Percentiles rank a stretch among this genome's conserved stretches.
Evolutionary conservation across 37 sponge, comb jelly and placozoan genomes (phyloP).

Genomic region (Crambe crambe): DNA sequence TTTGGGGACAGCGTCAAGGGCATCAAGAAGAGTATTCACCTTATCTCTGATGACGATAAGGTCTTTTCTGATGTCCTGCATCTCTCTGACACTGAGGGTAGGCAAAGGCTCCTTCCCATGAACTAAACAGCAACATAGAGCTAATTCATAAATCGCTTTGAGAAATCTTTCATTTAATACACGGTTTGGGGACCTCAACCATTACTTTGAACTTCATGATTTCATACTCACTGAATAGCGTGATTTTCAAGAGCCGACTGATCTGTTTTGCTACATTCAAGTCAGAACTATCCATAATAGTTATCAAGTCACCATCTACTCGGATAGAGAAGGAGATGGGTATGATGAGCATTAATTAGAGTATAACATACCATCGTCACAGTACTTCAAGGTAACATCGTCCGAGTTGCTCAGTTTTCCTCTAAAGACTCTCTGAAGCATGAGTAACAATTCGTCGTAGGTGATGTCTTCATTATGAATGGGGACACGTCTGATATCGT

Average conservation of each 20-base stretch:
- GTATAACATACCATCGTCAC: conserved; percentile 77
- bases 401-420: conserved; percentile 75
- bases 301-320: conserved; percentile 87
- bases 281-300: conserved; percentile 82
- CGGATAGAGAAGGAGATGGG: not conserved
- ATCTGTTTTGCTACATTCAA: conserved; percentile 83
- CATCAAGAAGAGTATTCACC: conserved; percentile 61
- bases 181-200: not conserved
- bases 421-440: conserved; percentile 86
- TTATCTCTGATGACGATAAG: conserved; percentile 59
- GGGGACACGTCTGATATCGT: conserved; percentile 82
- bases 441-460: conserved; percentile 92
- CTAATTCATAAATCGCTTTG: not conserved
- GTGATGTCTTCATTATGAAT: conserved; percentile 95
- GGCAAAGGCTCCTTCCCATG: conserved; percentile 48
- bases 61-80: conserved; percentile 54
- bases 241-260: conserved; percentile 60
- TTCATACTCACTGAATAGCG: conserved; percentile 63
- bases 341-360: conserved; percentile 2
- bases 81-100: conserved; percentile 22
- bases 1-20: conserved; percentile 25
- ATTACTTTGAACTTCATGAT: not conserved
- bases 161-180: not conserved
- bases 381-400: conserved; percentile 88
- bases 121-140: conserved; percentile 13